Evolutionary conservation across 37 sponge, comb jelly and placozoan species (phyloP).

Genomic region (Cladorhizidae sp.): DNA sequence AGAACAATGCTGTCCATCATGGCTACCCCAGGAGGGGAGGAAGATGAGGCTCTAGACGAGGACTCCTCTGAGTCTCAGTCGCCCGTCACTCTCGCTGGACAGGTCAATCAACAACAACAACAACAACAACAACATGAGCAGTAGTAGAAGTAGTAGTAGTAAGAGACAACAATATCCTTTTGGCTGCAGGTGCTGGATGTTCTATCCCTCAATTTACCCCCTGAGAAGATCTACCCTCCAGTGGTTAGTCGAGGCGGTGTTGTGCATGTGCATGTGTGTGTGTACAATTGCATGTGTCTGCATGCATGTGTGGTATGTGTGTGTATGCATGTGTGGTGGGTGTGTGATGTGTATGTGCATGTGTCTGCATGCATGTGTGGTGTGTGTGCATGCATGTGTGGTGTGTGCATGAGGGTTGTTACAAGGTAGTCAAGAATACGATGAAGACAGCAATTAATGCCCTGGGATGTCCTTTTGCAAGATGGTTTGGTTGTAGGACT

Average conservation of each 20-base stretch:
- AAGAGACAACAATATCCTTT: background rate
- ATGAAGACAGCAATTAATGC: no score
- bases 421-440: no score
- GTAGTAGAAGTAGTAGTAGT: background rate
- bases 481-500: no score
- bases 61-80: constrained; percentile 48
- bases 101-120: constrained; percentile 26
- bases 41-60: constrained; percentile 28
- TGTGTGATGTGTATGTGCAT: no score
- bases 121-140: background rate
- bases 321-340: no score
- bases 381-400: no score
- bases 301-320: no score
- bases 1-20: constrained; percentile 60
- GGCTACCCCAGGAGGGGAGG: constrained; percentile 60
- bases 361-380: no score
- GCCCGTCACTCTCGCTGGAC: constrained; percentile 64
- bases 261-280: no score
- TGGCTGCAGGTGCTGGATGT: constrained; percentile 75
- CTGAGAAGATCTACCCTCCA: constrained; percentile 79
- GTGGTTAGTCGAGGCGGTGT: constrained; percentile 47
- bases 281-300: no score
- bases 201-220: constrained; percentile 79
- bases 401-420: no score
- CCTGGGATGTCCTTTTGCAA: no score